phyloP scores from a whole-genome alignment of 1,140 invertebrate species.

The Dysdera silvatica region DNA sequence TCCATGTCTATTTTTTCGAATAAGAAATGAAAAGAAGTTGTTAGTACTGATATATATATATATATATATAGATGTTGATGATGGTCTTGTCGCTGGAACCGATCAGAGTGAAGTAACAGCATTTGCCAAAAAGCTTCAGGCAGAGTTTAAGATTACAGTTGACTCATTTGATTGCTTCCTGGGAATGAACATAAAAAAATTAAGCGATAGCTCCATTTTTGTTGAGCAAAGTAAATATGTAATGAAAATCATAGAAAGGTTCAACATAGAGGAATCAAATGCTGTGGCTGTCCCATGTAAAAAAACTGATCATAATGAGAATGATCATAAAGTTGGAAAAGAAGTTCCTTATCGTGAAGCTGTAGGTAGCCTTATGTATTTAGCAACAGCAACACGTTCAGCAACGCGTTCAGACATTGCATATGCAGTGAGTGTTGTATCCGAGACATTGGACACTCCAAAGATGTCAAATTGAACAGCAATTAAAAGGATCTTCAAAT shows the following conservation, averaged over 20 bases:
- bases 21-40: conserved; percentile 8
- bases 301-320: neutral
- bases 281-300: conserved; percentile 14
- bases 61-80: too few relatives aligned
- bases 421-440: conserved; percentile 39
- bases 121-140: neutral
- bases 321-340: neutral
- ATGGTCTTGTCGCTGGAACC: conserved; percentile 42
- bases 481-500: conserved; percentile 44
- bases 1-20: conserved; percentile 19
- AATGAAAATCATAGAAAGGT: conserved; percentile 13
- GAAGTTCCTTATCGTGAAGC: conserved; percentile 24
- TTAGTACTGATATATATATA: conserved; percentile 44
- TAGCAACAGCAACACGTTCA: too few relatives aligned
- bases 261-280: conserved; percentile 26
- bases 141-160: conserved; percentile 16
- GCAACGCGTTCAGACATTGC: conserved; percentile 46
- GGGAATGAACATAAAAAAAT: conserved; percentile 13
- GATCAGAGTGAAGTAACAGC: conserved; percentile 3
- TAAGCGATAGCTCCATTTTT: conserved; percentile 18
- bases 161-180: conserved; percentile 4
- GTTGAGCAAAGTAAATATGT: conserved; percentile 11
- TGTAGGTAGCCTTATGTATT: conserved; percentile 41
- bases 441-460: neutral
- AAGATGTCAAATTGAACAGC: conserved; percentile 33